phyloP scores from a whole-genome alignment of 2,797 vertebrate species.

The Neoniphon sammara region DNA sequence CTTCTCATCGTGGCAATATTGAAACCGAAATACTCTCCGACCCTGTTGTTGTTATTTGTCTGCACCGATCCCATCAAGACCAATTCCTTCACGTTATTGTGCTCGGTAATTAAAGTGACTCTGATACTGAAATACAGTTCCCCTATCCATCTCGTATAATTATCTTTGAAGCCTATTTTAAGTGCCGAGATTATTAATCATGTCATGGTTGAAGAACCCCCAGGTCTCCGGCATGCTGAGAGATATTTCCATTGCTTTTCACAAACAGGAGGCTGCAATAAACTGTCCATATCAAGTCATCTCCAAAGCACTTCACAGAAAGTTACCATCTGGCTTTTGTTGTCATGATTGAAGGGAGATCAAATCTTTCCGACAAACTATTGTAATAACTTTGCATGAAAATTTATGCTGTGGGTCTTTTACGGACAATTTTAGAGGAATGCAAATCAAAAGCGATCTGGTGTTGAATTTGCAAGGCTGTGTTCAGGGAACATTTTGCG shows the following conservation, averaged over 20 bases:
- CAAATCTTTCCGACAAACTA: constrained; percentile 23
- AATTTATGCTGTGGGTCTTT: not conserved
- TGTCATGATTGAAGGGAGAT: constrained; percentile 25
- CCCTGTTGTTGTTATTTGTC: constrained; percentile 13
- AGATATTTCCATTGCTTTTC: constrained; percentile 40
- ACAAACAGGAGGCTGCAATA: constrained; percentile 15
- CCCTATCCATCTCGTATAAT: constrained; percentile 41
- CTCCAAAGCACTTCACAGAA: constrained; percentile 30
- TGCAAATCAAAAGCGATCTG: not conserved
- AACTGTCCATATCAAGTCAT: constrained; percentile 24
- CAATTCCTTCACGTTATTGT: constrained; percentile 19
- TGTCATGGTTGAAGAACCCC: constrained; percentile 45
- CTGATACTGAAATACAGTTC: constrained; percentile 38
- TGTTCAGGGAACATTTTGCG: not conserved
- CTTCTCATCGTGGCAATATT: not conserved
- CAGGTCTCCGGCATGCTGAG: constrained; percentile 31
- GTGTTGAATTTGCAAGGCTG: constrained; percentile 6
- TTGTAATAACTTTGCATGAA: constrained; percentile 3
- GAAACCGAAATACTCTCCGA: not conserved
- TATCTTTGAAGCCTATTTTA: constrained; percentile 58
- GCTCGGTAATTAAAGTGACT: constrained; percentile 51
- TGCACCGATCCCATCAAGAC: constrained; percentile 42
- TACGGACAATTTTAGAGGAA: not conserved
- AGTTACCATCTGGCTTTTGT: constrained; percentile 46
- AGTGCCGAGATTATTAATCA: constrained; percentile 62